These are phyloP conservation scores for Sympetrum striolatum DNA, from an alignment of 2,888 invertebrate genomes.

Conservation along the genomic window DNA sequence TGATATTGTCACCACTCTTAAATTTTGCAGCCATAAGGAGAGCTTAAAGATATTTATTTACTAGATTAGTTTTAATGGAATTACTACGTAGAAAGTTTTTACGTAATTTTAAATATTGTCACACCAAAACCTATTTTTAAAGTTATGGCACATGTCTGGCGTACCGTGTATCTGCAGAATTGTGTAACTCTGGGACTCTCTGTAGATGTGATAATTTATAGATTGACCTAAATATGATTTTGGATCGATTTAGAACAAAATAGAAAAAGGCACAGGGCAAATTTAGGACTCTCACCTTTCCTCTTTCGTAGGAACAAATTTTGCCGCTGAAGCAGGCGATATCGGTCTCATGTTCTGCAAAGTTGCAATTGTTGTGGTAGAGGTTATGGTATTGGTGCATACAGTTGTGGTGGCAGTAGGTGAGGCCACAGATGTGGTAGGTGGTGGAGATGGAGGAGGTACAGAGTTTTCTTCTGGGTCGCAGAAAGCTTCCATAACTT, in stretches of 20 bases:
- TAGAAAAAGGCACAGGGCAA: background rate
- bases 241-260: background rate
- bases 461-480: background rate
- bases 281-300: background rate
- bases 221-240: too few species aligned
- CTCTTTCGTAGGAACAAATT: background rate
- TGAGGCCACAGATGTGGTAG: background rate
- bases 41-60: too few species aligned
- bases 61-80: too few species aligned
- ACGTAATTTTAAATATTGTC: too few species aligned
- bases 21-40: too few species aligned
- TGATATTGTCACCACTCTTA: too few species aligned
- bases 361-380: background rate
- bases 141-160: too few species aligned
- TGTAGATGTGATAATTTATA: too few species aligned
- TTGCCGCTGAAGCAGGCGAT: background rate
- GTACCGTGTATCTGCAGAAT: too few species aligned
- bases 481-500: constrained; percentile 49
- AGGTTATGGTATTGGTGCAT: background rate
- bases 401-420: background rate
- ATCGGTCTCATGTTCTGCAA: background rate
- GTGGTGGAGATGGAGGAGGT: constrained; percentile 8
- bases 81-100: too few species aligned
- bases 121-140: too few species aligned
- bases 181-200: too few species aligned